Conservation (phyloP, 2,797 vertebrate genomes). For the Fringilla coelebs region DNA sequence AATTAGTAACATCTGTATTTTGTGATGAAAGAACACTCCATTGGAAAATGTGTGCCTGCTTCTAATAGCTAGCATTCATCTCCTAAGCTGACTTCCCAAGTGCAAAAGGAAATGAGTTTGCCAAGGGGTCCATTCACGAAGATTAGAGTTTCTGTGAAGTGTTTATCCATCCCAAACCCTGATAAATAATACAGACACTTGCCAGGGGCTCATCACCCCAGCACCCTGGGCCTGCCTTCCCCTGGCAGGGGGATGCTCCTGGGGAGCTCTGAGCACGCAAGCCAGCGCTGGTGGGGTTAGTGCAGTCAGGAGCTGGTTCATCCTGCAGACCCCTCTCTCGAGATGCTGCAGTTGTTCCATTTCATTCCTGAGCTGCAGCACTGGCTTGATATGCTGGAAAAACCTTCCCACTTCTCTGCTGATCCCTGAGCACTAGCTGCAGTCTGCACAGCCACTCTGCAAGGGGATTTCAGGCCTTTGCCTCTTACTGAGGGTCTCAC, state of each 20-base stretch:
- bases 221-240: background rate
- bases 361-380: background rate
- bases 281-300: background rate
- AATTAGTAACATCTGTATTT: background rate
- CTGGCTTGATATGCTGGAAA: background rate
- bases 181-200: background rate
- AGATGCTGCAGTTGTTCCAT: background rate
- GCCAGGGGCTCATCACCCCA: background rate
- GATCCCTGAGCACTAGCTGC: background rate
- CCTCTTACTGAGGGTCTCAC: background rate
- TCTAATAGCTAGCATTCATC: background rate
- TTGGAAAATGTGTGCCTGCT: background rate
- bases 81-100: background rate
- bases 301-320: background rate
- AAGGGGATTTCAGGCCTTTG: background rate
- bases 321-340: background rate
- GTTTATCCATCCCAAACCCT: background rate
- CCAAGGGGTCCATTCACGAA: background rate
- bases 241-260: background rate
- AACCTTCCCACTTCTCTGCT: background rate
- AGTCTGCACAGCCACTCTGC: background rate
- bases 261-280: background rate
- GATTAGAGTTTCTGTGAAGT: background rate
- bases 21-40: background rate
- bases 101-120: background rate